Conservation (phyloP, 2,113 vertebrate genomes). For the Lota lota region DNA sequence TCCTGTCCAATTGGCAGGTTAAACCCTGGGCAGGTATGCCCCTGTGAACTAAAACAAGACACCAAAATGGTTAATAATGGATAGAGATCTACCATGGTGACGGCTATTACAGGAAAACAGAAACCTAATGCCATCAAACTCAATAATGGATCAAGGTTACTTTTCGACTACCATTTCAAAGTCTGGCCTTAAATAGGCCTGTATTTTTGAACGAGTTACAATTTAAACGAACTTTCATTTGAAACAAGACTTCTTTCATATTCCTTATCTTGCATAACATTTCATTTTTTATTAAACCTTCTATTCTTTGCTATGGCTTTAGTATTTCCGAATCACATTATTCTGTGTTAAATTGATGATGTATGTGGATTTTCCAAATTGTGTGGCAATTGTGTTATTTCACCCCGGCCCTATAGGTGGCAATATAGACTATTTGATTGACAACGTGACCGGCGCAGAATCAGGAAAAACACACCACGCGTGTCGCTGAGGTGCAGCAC, state of each 20-base stretch:
- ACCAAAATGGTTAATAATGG: slow-evolving; percentile 80
- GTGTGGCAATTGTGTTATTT: background rate
- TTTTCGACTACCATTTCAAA: slow-evolving; percentile 12
- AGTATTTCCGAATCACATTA: too few species aligned
- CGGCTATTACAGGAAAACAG: slow-evolving; percentile 85
- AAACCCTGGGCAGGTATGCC: slow-evolving; percentile 57
- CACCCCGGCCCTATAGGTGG: slow-evolving; percentile 33
- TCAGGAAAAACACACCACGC: background rate
- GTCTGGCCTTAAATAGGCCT: too few species aligned
- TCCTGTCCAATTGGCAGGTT: slow-evolving; percentile 47
- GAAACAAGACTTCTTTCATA: too few species aligned
- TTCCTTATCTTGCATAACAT: too few species aligned
- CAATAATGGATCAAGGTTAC: slow-evolving; percentile 78
- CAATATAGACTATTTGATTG: background rate
- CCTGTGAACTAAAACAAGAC: slow-evolving; percentile 60
- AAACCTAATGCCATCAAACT: slow-evolving; percentile 76
- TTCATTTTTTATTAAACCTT: too few species aligned
- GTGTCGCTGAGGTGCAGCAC: background rate
- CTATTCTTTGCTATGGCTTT: too few species aligned
- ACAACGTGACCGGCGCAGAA: background rate
- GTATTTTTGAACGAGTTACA: too few species aligned
- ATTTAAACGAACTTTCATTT: too few species aligned
- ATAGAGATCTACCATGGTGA: slow-evolving; percentile 85
- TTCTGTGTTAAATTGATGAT: too few species aligned
- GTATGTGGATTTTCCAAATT: too few species aligned